Evolutionary conservation across 2,113 vertebrate genomes (phyloP).

Genomic region (Stercorarius parasiticus): DNA sequence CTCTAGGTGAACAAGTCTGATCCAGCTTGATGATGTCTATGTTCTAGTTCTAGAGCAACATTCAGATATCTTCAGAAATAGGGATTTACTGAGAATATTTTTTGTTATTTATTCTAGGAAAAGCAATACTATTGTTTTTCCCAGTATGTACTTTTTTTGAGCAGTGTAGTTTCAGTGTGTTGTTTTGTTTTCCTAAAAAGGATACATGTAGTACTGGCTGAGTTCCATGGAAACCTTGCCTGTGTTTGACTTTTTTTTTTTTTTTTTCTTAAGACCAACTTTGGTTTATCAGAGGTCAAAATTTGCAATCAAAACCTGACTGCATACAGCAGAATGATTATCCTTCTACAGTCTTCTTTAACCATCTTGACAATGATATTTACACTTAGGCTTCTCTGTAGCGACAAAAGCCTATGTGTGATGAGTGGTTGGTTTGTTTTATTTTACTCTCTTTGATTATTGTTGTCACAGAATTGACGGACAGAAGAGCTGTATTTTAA

Average conservation of each 20-base stretch:
- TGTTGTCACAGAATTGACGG: not conserved
- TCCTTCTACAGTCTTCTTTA: not conserved
- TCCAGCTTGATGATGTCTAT: not conserved
- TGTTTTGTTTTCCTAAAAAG: not conserved
- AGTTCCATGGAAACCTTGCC: not conserved
- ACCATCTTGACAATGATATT: not conserved
- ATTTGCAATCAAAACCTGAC: not conserved
- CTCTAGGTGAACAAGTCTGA: not conserved
- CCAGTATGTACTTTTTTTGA: not conserved
- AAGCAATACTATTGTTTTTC: not conserved
- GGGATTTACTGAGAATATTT: not conserved
- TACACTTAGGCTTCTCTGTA: not conserved
- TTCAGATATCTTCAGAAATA: not conserved
- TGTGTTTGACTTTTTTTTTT: accelerated
- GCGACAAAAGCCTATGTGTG: not conserved
- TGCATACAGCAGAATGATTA: not conserved
- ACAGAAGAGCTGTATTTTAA: not conserved
- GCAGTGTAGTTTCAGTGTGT: not conserved
- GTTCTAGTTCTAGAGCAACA: not conserved
- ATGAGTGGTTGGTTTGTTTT: not conserved
- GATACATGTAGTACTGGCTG: too few relatives aligned
- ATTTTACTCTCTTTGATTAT: not conserved
- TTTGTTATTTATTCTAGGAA: not conserved
- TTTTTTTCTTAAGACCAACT: not conserved
- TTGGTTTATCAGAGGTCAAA: not conserved